These are phyloP conservation scores for Hippasteria phrygiana DNA, from an alignment of 53 echinoderm and acorn worm genomes.

Conservation along the genomic window DNA sequence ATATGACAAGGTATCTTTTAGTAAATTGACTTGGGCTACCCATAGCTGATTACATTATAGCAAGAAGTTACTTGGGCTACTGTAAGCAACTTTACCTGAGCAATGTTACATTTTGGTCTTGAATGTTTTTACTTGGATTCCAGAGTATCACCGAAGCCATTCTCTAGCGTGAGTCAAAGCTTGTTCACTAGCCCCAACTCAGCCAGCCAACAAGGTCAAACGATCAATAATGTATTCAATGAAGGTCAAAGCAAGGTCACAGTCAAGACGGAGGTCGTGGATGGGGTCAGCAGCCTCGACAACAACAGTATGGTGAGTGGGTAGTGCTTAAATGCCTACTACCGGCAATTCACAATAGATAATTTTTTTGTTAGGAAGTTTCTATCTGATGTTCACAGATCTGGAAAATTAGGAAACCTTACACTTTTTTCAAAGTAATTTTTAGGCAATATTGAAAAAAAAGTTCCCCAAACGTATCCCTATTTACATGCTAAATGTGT, in stretches of 20 bases:
- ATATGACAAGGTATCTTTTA: too few species aligned
- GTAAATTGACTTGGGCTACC: too few species aligned
- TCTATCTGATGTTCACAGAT: background rate
- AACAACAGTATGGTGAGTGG: slow-evolving; percentile 28
- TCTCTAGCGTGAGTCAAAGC: slow-evolving; percentile 45
- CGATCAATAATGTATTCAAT: slow-evolving; percentile 36
- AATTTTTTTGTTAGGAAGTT: background rate
- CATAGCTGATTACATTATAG: too few species aligned
- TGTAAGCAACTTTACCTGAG: too few species aligned
- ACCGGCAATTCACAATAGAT: background rate
- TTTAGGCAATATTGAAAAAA: too few species aligned
- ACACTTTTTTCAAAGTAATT: background rate
- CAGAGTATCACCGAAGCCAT: slow-evolving; percentile 57
- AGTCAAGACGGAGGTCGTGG: slow-evolving; percentile 59
- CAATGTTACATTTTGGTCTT: too few species aligned
- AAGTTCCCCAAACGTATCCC: too few species aligned
- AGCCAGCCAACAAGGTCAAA: slow-evolving; percentile 22
- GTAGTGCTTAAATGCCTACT: background rate
- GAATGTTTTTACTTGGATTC: background rate
- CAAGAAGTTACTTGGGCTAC: too few species aligned
- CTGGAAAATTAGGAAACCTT: background rate
- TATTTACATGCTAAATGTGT: too few species aligned
- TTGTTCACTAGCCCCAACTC: slow-evolving; percentile 27
- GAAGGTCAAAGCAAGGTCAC: slow-evolving; percentile 51
- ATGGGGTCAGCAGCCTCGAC: slow-evolving; percentile 19